These are phyloP conservation scores for Prosopocoilus inquinatus DNA, from an alignment of 2,888 invertebrate species.

Conservation along the genomic window DNA sequence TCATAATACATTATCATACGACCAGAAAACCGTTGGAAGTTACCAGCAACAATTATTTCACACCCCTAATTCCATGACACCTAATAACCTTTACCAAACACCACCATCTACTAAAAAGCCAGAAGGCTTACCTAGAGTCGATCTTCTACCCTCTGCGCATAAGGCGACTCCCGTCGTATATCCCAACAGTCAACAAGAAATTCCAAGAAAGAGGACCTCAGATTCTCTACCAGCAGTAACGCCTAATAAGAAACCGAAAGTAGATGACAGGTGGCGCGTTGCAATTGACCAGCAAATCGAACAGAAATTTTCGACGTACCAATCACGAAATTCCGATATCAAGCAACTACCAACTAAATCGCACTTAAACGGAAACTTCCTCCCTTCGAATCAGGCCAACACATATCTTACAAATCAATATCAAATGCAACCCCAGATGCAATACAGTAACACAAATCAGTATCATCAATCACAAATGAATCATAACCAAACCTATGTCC, in stretches of 20 bases:
- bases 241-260: conserved; percentile 52
- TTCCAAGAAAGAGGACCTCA: conserved; percentile 44
- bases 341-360: conserved; percentile 28
- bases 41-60: conserved; percentile 18
- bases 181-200: conserved; percentile 28
- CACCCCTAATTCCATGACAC: conserved; percentile 22
- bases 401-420: conserved; percentile 39
- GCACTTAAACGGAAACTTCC: conserved; percentile 33
- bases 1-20: conserved; percentile 13
- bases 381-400: conserved; percentile 20
- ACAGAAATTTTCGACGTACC: conserved; percentile 52
- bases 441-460: conserved; percentile 24
- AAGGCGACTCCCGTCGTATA: conserved; percentile 30
- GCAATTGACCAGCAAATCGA: conserved; percentile 58
- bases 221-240: conserved; percentile 26
- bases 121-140: conserved; percentile 37
- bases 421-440: conserved; percentile 22
- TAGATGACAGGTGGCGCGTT: conserved; percentile 54
- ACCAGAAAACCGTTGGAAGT: conserved; percentile 21
- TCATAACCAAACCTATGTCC: conserved; percentile 45
- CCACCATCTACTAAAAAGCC: conserved; percentile 36
- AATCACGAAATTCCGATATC: conserved; percentile 34
- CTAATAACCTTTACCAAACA: conserved; percentile 50
- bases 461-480: conserved; percentile 34
- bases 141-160: conserved; percentile 30